Conservation (phyloP, 2,797 vertebrate genomes). For the Corythornis leucogaster region DNA sequence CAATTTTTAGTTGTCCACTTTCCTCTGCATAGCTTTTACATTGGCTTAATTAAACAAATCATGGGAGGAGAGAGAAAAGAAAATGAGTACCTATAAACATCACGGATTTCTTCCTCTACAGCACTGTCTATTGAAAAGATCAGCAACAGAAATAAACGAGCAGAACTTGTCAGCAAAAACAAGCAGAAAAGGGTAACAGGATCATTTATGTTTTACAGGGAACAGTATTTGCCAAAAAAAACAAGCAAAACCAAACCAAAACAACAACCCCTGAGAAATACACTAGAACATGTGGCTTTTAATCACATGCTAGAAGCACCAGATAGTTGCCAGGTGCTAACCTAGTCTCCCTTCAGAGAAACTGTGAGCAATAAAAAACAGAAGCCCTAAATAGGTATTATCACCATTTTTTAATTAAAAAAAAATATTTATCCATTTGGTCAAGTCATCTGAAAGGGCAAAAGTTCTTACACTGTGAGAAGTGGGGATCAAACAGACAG, state of each 20-base stretch:
- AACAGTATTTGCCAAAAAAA: neutral
- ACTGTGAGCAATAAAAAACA: neutral
- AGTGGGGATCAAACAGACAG: neutral
- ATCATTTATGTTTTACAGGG: neutral
- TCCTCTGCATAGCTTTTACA: neutral
- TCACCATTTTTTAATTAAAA: neutral
- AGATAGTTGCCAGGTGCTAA: neutral
- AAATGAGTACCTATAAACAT: neutral
- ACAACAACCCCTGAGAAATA: neutral
- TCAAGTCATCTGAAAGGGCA: neutral
- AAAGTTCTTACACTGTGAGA: neutral
- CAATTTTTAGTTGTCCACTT: neutral
- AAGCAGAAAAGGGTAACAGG: neutral
- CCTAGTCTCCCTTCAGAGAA: neutral
- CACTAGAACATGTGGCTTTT: neutral
- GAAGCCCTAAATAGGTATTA: neutral
- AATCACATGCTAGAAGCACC: neutral
- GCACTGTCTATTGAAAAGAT: neutral
- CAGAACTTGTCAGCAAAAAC: neutral
- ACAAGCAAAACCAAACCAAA: too few relatives aligned
- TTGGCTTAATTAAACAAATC: neutral
- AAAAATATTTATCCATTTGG: neutral
- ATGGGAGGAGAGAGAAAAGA: neutral
- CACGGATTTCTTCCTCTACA: neutral
- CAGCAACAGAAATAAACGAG: neutral